Percentiles rank a stretch among this genome's conserved stretches.
Evolutionary conservation across 1,140 invertebrate species (phyloP).

Genomic region (Idris sp.): DNA sequence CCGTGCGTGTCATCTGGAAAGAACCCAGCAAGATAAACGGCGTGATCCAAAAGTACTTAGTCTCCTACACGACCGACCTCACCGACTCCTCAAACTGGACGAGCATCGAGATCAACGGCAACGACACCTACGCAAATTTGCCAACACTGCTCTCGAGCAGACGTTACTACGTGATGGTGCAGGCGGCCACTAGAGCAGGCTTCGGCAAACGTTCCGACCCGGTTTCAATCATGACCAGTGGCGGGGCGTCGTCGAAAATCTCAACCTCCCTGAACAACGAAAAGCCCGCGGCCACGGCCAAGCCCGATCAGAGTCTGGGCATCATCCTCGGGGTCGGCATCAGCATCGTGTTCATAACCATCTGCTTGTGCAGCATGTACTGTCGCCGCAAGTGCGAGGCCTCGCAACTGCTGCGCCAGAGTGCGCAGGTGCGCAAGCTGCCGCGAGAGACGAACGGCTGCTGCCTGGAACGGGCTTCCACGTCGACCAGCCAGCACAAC

Average conservation of each 20-base stretch:
- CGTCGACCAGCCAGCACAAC: constrained; percentile 71
- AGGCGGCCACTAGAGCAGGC: constrained; percentile 79
- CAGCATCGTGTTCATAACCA: constrained; percentile 71
- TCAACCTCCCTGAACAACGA: constrained; percentile 67
- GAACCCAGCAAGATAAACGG: constrained; percentile 77
- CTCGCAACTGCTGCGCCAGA: constrained; percentile 67
- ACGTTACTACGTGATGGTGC: constrained; percentile 79
- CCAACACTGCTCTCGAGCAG: constrained; percentile 75
- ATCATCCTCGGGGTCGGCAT: constrained; percentile 74
- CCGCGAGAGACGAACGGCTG: constrained; percentile 71
- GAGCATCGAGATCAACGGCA: constrained; percentile 73
- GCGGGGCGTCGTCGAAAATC: constrained; percentile 60
- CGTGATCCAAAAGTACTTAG: constrained; percentile 75
- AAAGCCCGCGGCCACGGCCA: constrained; percentile 66
- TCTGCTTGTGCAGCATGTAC: constrained; percentile 75
- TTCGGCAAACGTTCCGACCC: constrained; percentile 76
- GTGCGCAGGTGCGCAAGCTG: constrained; percentile 67
- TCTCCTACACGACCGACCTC: constrained; percentile 74
- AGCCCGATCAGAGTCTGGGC: constrained; percentile 75
- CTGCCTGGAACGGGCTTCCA: constrained; percentile 71
- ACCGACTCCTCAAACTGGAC: constrained; percentile 69
- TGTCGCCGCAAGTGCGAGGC: constrained; percentile 73
- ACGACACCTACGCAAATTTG: constrained; percentile 72
- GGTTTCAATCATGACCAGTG: constrained; percentile 70
- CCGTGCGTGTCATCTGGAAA: constrained; percentile 78